Evolutionary conservation across 64 coral and sea anemone species (phyloP).

Genomic region (Montipora efflorescens): DNA sequence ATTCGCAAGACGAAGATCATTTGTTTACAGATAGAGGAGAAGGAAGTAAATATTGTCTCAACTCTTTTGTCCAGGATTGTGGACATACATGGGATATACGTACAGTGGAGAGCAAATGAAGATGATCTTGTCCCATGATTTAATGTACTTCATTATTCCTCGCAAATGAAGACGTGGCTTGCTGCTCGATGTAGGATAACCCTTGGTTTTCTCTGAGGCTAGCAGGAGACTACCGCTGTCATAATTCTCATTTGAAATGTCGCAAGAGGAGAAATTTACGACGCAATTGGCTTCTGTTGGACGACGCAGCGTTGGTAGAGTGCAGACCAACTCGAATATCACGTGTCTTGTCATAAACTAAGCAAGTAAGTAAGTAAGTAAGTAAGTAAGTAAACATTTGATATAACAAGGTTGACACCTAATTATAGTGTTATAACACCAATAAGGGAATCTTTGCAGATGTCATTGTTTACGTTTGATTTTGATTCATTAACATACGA

Average conservation of each 20-base stretch:
- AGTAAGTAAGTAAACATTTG: no score
- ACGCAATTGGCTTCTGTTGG: neutral
- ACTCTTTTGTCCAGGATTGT: no score
- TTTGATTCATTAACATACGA: no score
- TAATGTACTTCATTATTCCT: slow-evolving; percentile 86
- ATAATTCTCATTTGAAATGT: neutral
- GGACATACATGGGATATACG: neutral
- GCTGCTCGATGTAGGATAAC: neutral
- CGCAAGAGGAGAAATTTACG: neutral
- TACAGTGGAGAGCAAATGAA: slow-evolving; percentile 92
- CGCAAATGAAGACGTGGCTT: slow-evolving; percentile 72
- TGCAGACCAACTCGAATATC: slow-evolving; percentile 80
- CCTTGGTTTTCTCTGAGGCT: neutral
- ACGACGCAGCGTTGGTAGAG: slow-evolving; percentile 64
- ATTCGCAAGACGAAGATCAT: no score
- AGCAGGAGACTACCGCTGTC: neutral
- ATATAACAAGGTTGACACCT: no score
- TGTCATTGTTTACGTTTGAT: no score
- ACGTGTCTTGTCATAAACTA: slow-evolving; percentile 85
- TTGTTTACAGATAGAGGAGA: no score
- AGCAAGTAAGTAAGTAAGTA: slow-evolving; percentile 1
- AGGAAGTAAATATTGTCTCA: no score
- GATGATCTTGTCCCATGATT: slow-evolving; percentile 83
- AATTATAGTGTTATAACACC: no score
- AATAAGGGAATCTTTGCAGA: no score